phyloP scores from a whole-genome alignment of 2,888 invertebrate genomes.

The Diaprepes abbreviatus region DNA sequence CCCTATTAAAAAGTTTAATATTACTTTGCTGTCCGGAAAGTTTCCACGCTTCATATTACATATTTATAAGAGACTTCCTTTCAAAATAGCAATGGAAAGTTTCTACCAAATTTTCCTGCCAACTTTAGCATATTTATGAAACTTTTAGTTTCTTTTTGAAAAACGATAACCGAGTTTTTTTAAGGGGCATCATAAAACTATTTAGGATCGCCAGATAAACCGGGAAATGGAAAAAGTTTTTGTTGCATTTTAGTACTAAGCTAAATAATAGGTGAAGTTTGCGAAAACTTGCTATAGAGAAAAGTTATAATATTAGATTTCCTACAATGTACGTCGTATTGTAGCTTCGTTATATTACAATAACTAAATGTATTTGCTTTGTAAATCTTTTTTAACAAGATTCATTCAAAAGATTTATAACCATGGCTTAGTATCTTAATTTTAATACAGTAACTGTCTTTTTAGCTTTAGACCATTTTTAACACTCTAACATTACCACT shows the following conservation, averaged over 20 bases:
- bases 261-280: constrained; percentile 4
- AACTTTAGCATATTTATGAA: constrained; percentile 10
- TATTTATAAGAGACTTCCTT: constrained; percentile 10
- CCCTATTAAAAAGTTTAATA: not conserved
- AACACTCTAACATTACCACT: too few species aligned
- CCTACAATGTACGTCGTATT: not conserved
- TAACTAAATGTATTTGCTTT: too few species aligned
- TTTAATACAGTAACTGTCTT: too few species aligned
- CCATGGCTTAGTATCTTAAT: too few species aligned
- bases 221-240: constrained; percentile 22
- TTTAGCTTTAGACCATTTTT: too few species aligned
- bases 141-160: not conserved
- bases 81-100: not conserved
- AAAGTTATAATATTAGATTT: not conserved
- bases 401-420: too few species aligned
- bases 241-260: not conserved
- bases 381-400: too few species aligned
- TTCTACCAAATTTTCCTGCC: not conserved
- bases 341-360: not conserved
- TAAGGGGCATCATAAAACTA: constrained; percentile 6
- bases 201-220: constrained; percentile 13
- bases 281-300: not conserved
- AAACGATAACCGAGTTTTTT: constrained; percentile 9
- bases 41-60: not conserved
- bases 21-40: not conserved